Evolutionary conservation across 2,888 invertebrate genomes (phyloP), one percentile per base, ranked within the genome.

Genomic region (Alviniconcha strummeri): DNA sequence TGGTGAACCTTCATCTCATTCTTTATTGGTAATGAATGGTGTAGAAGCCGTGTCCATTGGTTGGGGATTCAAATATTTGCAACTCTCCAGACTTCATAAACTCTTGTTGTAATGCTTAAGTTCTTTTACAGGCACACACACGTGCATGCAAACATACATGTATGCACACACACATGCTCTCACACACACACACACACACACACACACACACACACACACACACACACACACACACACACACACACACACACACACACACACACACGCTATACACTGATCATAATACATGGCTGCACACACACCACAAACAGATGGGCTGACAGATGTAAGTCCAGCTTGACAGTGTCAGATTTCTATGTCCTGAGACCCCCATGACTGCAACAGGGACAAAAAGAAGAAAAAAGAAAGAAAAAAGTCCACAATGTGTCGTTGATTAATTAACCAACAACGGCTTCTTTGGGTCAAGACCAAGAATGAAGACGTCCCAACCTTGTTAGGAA

Each of bases 401-500:
- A 64, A 64, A 64, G 9, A 13, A 36, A 72, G 36, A 72, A 19
- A 72, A 4, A 36, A 36, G 36, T 36, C 36, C 36, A 36, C 36
- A 36, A 36, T 36, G 36, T 36, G 36, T 36, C 36, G 36, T 36
- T 36, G 36, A 36, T 36, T 36, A 36, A 36, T 36, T 36, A 36
- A 36, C 36, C 3, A 36, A 36, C 3, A 36, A 36, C 3, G 36
- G 36, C 36, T 36, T 36, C 36, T 36, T 36, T 36, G 36, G 36
- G 0, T 36, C 3, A 36, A 36, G 36, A 36, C 36, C 36, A 36
- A 36, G 36, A 60, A 60, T 11, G 13, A 67, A 52, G 4, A n/a
- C 17, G 17, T 36, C 54, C 82, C 82, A 83, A 91, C 92, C 89
- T 91, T 92, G 69, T 90, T 87, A 57, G 78, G 78, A 83, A 90